Evolutionary conservation across 2,888 invertebrate genomes (phyloP).

Genomic region (Hyles lineata): DNA sequence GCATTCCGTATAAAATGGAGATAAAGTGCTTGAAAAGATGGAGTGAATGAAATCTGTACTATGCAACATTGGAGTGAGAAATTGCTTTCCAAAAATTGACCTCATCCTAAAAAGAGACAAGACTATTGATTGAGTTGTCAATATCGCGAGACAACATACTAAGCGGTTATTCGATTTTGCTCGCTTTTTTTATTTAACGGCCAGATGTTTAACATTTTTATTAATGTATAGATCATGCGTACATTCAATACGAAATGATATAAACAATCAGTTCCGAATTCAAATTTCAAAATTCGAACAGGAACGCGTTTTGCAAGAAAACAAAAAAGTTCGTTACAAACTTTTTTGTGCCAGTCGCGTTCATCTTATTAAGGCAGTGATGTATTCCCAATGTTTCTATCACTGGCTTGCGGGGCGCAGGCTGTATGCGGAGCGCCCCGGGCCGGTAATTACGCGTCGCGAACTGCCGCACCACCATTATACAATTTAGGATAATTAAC

Average conservation of each 20-base stretch:
- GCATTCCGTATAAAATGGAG: too few species aligned
- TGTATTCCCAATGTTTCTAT: slow-evolving; percentile 17
- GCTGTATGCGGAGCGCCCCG: slow-evolving; percentile 38
- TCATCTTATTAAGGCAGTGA: slow-evolving; percentile 8
- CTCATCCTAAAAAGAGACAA: too few species aligned
- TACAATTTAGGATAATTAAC: slow-evolving; percentile 85
- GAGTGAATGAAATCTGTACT: too few species aligned
- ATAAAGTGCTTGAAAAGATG: too few species aligned
- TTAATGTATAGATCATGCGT: too few species aligned
- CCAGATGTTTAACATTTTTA: too few species aligned
- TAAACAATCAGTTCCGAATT: not conserved
- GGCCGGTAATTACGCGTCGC: slow-evolving; percentile 62
- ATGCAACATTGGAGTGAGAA: too few species aligned
- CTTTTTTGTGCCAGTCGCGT: slow-evolving; percentile 4
- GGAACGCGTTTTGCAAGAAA: not conserved
- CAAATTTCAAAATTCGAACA: not conserved
- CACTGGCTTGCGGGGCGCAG: slow-evolving; percentile 12
- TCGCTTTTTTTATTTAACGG: too few species aligned
- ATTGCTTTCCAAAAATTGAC: too few species aligned
- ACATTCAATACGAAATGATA: not conserved
- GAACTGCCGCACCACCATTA: slow-evolving; percentile 76
- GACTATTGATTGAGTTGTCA: too few species aligned
- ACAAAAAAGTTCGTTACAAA: not conserved
- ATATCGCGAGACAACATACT: too few species aligned
- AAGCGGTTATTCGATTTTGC: too few species aligned